Evolutionary conservation across 2,888 invertebrate genomes (phyloP), one percentile per base, ranked within the genome.

Genomic region (Oeneis ivallda): DNA sequence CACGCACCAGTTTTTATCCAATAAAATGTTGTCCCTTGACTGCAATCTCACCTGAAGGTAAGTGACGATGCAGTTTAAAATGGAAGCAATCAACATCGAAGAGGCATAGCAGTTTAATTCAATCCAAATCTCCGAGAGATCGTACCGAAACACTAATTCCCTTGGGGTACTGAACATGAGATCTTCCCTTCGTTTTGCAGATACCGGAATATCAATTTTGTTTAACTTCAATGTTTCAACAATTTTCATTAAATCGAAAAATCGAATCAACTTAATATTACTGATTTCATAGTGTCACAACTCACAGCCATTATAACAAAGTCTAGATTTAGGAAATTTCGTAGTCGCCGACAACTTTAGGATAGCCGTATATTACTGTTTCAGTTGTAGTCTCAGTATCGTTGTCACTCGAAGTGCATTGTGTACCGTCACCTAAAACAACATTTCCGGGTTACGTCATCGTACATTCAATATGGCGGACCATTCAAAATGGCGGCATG

Each of bases 291-390:
- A 37, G 7, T 7, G n/a, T 15, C 8, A 37, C 32, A 37, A 41
- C 41, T 56, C 39, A 56, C 56, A 56, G 39, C 19, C 56, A 19
- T 11, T 56, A 13, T 17, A 17, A 11, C 4, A 15, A 41, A 19
- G 19, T 59, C 49, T 62, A 50, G 15, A 61, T 65, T 60, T 68
- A 68, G 41, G 63, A 62, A 50, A 65, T 71, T 19, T 69, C 67
- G 34, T 81, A 88, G 26, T 87, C 83, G 26, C 83, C 84, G 39
- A 86, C 81, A 37, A 80, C 80, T 76, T 89, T 89, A 10, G 87
- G 87, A 66, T 88, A 90, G 17, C 86, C 77, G 71, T 87, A 90
- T 47, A 89, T 79, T 3, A 89, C 83, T 10, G 85, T 78, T 11
- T 89, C 88, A 0, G 81, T 74, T 41, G 81, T 80, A 6, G 74